A percentile compares a stretch with the other conserved stretches of the same genome.
phyloP scores from a whole-genome alignment of 2,888 invertebrate species.

The Cylindroiulus punctatus region DNA sequence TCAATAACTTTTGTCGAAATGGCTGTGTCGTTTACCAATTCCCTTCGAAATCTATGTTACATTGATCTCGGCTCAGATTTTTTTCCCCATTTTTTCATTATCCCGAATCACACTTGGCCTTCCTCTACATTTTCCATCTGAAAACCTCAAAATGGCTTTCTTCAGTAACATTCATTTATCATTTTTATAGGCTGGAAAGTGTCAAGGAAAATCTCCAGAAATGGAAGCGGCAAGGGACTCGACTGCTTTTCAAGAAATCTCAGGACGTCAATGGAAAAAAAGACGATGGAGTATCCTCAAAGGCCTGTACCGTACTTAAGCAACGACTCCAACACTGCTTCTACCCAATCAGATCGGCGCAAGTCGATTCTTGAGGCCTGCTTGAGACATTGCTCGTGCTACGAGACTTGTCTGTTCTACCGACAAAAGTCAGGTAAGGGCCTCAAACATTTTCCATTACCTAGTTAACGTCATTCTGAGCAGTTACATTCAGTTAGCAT shows the following conservation, averaged over 20 bases:
- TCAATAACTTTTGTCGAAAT: conserved; percentile 8
- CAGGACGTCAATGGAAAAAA: background rate
- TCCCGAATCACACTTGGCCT: background rate
- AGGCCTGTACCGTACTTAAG: no score
- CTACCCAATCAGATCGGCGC: no score
- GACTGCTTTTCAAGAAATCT: conserved; percentile 1
- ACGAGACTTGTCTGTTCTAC: no score
- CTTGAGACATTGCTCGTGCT: no score
- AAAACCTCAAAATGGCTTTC: conserved; percentile 18
- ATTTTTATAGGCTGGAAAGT: conserved; percentile 18
- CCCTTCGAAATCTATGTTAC: conserved; percentile 18
- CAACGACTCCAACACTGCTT: no score
- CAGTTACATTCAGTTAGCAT: background rate
- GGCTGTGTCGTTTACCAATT: conserved; percentile 8
- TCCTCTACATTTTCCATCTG: conserved; percentile 18
- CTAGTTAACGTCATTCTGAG: background rate
- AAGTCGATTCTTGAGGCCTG: no score
- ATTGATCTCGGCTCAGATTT: conserved; percentile 18
- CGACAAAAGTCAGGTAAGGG: background rate
- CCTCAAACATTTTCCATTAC: background rate
- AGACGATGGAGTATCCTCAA: no score
- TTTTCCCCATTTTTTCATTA: conserved; percentile 1
- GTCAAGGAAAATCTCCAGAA: conserved; percentile 8
- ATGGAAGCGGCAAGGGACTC: background rate
- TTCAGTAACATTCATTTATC: background rate